phyloP scores from a whole-genome alignment of 2,888 invertebrate genomes.

The Erpobdella octoculata region DNA sequence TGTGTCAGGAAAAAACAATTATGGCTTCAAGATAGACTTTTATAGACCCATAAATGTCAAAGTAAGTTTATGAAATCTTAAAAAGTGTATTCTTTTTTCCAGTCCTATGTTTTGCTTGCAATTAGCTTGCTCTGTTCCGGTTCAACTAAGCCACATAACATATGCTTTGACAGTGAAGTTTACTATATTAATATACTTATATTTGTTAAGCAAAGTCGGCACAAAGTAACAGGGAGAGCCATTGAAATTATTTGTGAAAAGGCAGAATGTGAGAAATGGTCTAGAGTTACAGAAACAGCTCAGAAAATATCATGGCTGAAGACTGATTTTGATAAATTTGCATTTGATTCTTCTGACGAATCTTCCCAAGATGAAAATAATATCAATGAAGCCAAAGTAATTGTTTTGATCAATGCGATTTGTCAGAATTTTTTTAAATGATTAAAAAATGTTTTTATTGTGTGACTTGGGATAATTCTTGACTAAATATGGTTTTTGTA shows the following conservation, averaged over 20 bases:
- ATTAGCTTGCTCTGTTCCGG: background rate
- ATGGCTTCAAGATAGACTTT: slow-evolving; percentile 67
- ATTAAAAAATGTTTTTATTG: background rate
- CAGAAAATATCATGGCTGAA: slow-evolving; percentile 84
- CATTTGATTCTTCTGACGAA: slow-evolving; percentile 65
- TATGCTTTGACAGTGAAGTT: background rate
- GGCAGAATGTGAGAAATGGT: slow-evolving; percentile 59
- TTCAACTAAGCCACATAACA: background rate
- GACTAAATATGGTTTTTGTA: background rate
- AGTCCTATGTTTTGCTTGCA: background rate
- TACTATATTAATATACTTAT: background rate
- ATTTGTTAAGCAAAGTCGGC: slow-evolving; percentile 45
- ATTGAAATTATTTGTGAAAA: slow-evolving; percentile 71
- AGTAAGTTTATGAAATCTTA: slow-evolving; percentile 48
- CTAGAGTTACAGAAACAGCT: slow-evolving; percentile 68
- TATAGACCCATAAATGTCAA: slow-evolving; percentile 61
- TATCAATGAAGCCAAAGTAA: background rate
- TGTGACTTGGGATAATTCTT: no score
- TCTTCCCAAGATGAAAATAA: slow-evolving; percentile 26
- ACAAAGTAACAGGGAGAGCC: slow-evolving; percentile 63
- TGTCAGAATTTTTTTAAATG: background rate
- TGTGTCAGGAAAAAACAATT: slow-evolving; percentile 67
- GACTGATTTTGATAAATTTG: slow-evolving; percentile 83
- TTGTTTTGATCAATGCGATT: background rate
- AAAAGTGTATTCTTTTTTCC: background rate